Percentiles rank a stretch among this genome's conserved stretches.
phyloP scores from a whole-genome alignment of 2,797 vertebrate genomes.

The Babyrousa celebensis region DNA sequence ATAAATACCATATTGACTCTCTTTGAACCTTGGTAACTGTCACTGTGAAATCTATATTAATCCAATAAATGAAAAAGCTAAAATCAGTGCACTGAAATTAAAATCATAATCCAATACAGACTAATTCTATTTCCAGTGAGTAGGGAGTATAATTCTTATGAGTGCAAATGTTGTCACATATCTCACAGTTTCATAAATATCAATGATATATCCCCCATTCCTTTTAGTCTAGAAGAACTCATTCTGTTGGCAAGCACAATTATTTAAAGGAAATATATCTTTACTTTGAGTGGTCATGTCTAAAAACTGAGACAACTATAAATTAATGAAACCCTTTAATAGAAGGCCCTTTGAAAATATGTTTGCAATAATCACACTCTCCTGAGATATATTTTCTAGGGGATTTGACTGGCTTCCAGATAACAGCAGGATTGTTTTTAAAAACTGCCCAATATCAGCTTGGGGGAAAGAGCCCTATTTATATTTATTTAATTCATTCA shows the following conservation, averaged over 20 bases:
- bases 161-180: slow-evolving; percentile 4
- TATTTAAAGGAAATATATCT: slow-evolving; percentile 68
- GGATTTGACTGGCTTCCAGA: slow-evolving; percentile 26
- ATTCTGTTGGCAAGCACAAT: slow-evolving; percentile 46
- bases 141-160: slow-evolving; percentile 63
- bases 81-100: slow-evolving; percentile 49
- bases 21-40: slow-evolving; percentile 17
- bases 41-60: slow-evolving; percentile 68
- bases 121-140: slow-evolving; percentile 67
- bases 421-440: slow-evolving; percentile 41
- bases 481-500: slow-evolving; percentile 16
- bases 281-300: slow-evolving; percentile 45
- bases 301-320: slow-evolving; percentile 51
- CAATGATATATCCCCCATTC: slow-evolving; percentile 32
- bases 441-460: slow-evolving; percentile 30
- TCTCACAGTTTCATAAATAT: slow-evolving; percentile 73
- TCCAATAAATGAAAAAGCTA: slow-evolving; percentile 56
- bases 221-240: slow-evolving; percentile 30
- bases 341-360: slow-evolving; percentile 62
- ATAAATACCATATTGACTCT: slow-evolving; percentile 33
- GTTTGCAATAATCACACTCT: slow-evolving; percentile 1
- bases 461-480: neutral
- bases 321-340: slow-evolving; percentile 62
- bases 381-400: neutral
- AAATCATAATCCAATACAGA: slow-evolving; percentile 55